A percentile compares a stretch with the other conserved stretches of the same genome.
Conservation (phyloP, 2,888 invertebrate genomes). For the Camptogramma bilineatum region DNA sequence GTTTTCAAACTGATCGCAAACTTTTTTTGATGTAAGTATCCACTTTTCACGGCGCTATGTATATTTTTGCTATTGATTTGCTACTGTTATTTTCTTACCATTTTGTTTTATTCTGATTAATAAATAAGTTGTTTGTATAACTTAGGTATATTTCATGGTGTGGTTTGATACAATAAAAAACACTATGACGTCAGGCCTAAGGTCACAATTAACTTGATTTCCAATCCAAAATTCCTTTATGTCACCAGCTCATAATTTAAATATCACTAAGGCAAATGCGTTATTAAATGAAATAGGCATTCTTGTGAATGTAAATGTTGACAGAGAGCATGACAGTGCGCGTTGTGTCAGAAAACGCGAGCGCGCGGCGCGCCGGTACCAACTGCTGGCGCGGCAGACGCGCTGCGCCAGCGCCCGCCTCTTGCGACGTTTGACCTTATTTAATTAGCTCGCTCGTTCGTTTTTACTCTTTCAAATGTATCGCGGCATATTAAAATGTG, state of each 20-base stretch:
- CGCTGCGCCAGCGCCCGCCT: conserved; percentile 57
- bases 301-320: conserved; percentile 16
- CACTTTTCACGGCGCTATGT: neutral
- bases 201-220: conserved; percentile 9
- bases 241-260: neutral
- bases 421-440: conserved; percentile 82
- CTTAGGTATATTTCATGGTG: neutral
- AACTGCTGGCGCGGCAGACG: conserved; percentile 56
- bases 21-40: no score
- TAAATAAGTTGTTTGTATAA: neutral
- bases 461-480: conserved; percentile 82
- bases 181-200: conserved; percentile 11
- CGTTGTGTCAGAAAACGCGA: conserved; percentile 49
- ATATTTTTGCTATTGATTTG: neutral
- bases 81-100: neutral
- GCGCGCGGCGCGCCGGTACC: conserved; percentile 57
- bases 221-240: conserved; percentile 3
- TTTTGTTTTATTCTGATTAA: neutral
- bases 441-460: conserved; percentile 84
- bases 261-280: neutral
- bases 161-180: neutral
- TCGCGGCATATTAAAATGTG: conserved; percentile 79
- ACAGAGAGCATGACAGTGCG: conserved; percentile 44
- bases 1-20: no score
- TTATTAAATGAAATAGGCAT: conserved; percentile 7